Evolutionary conservation across 2,888 invertebrate genomes (phyloP), one percentile per base, ranked within the genome.

Genomic region (Keiferia lycopersicella): DNA sequence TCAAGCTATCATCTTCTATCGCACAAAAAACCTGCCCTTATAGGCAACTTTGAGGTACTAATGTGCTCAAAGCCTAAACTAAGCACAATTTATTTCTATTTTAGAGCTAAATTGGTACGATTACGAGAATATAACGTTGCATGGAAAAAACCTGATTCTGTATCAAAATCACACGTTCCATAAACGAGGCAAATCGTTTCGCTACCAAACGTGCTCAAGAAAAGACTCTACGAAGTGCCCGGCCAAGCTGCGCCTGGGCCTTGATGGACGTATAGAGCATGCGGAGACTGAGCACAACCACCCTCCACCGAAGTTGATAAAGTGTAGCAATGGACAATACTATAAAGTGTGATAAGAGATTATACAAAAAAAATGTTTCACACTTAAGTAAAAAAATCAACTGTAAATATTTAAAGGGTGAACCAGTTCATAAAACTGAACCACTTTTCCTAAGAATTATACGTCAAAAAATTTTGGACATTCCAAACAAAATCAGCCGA

Each of bases 151-250:
- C 0, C 18, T 69, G n/a, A 50, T 69, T 56, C 48, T 78, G 12
- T 63, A 75, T 20, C 69, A 76, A 67, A 73, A 72, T 30, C 71
- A 75, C 63, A 65, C 81, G 73, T 67, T 76, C 75, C 2, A 76
- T 68, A 34, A 73, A 66, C 50, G 65, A 61, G 1, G 77, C 66
- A 61, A 73, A 50, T 48, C 56, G 30, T 8, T 22, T n/a, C 50
- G 56, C 26, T n/a, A 34, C 56, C 56, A 34, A 4, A 38, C 22
- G n/a, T 61, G 50, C 34, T 61, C 61, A 4, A 61, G 26, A 18
- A 50, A 18, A 30, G 6, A 12, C 2, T 30, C 61, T 0, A 16
- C n/a, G 2, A 34, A 18, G 14, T 61, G 61, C 34, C 26, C 16
- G 39, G 61, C 61, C 8, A 61, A 50, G 20, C 6, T 61, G 22